Evolutionary conservation across 2,797 vertebrate genomes (phyloP), one percentile per base, ranked within the genome.

Genomic region (Helicolenus hilgendorfi): DNA sequence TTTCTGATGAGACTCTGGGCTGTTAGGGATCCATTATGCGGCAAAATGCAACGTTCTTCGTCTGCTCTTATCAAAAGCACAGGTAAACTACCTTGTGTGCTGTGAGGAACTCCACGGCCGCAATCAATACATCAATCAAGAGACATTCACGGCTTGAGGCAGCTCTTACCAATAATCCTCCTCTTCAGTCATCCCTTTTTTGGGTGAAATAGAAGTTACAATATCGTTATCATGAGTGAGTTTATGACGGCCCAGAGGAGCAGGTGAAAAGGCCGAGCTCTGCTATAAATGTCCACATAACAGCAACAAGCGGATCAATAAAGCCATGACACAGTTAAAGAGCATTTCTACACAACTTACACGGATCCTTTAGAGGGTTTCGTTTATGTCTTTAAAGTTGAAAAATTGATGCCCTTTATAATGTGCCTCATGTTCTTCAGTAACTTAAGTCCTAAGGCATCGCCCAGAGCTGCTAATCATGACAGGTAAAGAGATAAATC

Each of bases 91-190:
- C 70, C 65, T 26, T 67, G 29, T 77, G 67, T 22, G 78, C 85
- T 75, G 45, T n/a, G 58, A 89, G 67, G 74, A 79, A 70, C 81
- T 77, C 69, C 41, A 41, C 4, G 59, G 45, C 62, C 45, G 11
- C 11, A 22, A 92, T 94, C 92, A 77, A 93, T 95, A 84, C 76
- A 89, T 92, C 88, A 91, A 83, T 87, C 81, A 77, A 79, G 58
- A 81, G 60, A 84, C 4, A 45, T 70, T 81, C 58, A n/a, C 2
- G 18, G 64, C 84, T 85, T 53, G 73, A 88, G 86, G 78, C 69
- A 27, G 78, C 79, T 58, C 68, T 87, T 41, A 75, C 49, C 35
- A 74, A 79, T 75, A 80, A 88, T 88, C 65, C 74, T 72, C 67
- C 79, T 77, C 80, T 84, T 81, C 75, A 79, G 60, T 78, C 80